Conservation (phyloP, 2,888 invertebrate species). For the Spisula solida region DNA sequence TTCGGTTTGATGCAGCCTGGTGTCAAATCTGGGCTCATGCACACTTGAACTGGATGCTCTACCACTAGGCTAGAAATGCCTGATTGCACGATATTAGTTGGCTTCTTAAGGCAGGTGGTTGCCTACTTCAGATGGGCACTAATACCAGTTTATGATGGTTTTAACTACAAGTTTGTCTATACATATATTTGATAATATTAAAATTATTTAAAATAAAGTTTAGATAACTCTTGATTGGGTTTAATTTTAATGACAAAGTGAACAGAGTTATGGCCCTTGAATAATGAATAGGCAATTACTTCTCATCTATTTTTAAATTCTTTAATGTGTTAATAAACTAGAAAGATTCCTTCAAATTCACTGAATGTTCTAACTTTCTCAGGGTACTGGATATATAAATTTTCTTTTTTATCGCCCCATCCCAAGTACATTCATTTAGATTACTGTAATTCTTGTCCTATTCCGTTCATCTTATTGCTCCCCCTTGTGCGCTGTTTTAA, state of each 20-base stretch:
- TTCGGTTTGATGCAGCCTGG: too few relatives aligned
- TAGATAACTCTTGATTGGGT: not conserved
- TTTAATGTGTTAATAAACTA: not conserved
- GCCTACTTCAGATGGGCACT: too few relatives aligned
- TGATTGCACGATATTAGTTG: too few relatives aligned
- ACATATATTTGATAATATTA: too few relatives aligned
- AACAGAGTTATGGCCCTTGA: not conserved
- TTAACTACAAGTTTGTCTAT: too few relatives aligned
- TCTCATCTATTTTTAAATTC: not conserved
- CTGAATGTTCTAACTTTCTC: not conserved
- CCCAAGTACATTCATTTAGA: not conserved
- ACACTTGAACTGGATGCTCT: too few relatives aligned
- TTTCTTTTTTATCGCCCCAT: conserved; percentile 8
- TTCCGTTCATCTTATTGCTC: not conserved
- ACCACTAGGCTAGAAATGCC: too few relatives aligned
- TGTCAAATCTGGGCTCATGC: too few relatives aligned
- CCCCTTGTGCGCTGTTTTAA: conserved; percentile 13
- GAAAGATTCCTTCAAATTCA: not conserved
- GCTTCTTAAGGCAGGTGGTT: too few relatives aligned
- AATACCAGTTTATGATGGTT: too few relatives aligned
- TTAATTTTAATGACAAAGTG: not conserved
- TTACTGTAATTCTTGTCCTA: conserved; percentile 9
- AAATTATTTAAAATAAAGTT: not conserved
- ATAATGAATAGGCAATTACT: not conserved
- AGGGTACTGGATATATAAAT: not conserved